These are phyloP conservation scores for Lasioglossum oenotherae DNA, from an alignment of 2,888 invertebrate species.

Conservation along the genomic window DNA sequence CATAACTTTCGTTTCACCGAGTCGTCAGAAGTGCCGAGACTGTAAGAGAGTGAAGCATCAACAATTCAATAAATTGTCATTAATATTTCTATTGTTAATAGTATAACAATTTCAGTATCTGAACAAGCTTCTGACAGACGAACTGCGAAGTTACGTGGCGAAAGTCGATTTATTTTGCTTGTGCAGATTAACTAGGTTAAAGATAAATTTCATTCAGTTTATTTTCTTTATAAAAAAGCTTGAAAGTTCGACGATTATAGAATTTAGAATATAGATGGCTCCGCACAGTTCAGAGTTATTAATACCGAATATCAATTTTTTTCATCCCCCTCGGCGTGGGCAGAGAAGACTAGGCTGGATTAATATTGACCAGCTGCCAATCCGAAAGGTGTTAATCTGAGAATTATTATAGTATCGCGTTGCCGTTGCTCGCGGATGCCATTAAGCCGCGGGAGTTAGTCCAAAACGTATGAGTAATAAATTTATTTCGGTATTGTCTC, in stretches of 20 bases:
- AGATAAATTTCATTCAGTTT: not conserved
- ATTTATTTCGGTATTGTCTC: conserved; percentile 59
- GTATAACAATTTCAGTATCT: not conserved
- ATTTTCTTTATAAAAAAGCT: not conserved
- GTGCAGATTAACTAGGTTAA: not conserved
- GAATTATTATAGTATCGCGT: conserved; percentile 57
- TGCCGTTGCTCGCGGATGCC: conserved; percentile 42
- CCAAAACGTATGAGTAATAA: conserved; percentile 61
- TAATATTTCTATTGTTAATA: not conserved
- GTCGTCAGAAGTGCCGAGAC: not conserved
- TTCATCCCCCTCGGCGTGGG: not conserved
- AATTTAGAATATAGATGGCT: not conserved
- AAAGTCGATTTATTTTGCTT: not conserved
- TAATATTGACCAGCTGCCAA: conserved; percentile 8
- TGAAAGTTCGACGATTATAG: not conserved
- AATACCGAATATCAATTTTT: not conserved
- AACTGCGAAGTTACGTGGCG: not conserved
- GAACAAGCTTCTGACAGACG: not conserved
- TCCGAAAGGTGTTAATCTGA: conserved; percentile 42
- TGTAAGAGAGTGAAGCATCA: not conserved
- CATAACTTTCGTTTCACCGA: not conserved
- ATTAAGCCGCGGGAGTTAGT: conserved; percentile 52
- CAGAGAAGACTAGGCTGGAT: not conserved
- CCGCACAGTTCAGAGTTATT: not conserved
- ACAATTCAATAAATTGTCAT: not conserved